A percentile compares a stretch with the other conserved stretches of the same genome.
Conservation (phyloP, 2,888 invertebrate species). For the Sympetrum striolatum region DNA sequence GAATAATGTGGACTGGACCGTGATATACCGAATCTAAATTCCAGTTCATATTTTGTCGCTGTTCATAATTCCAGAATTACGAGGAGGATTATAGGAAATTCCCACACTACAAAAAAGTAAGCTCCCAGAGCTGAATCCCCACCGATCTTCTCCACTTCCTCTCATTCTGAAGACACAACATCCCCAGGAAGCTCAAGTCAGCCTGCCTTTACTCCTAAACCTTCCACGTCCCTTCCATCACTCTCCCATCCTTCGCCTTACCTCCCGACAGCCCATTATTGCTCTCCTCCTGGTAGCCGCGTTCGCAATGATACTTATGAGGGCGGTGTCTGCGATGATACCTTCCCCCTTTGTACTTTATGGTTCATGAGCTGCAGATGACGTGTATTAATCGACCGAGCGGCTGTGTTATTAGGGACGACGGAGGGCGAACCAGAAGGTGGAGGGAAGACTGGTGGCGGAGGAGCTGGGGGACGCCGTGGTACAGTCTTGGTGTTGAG, state of each 20-base stretch:
- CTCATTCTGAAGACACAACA: background rate
- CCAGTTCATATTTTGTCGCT: no score
- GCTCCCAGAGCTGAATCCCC: background rate
- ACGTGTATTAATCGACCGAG: constrained; percentile 16
- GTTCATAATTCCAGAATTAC: no score
- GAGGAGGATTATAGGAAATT: no score
- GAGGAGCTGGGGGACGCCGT: background rate
- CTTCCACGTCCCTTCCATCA: background rate
- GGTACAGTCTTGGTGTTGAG: background rate
- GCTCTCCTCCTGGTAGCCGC: background rate
- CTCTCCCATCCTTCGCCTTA: background rate
- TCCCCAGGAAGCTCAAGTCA: background rate
- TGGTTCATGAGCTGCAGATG: background rate
- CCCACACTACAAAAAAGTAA: background rate
- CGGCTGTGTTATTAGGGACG: constrained; percentile 1
- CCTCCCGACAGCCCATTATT: background rate
- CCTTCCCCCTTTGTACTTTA: constrained; percentile 16
- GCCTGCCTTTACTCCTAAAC: background rate
- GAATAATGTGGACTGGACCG: no score
- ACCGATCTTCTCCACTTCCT: background rate
- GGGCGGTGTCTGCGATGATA: background rate
- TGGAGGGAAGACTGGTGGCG: background rate
- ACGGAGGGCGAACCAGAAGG: background rate
- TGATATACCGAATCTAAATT: no score
- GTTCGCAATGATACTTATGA: background rate